Conservation (phyloP, 2,797 vertebrate species). For the Silurus aristotelis region DNA sequence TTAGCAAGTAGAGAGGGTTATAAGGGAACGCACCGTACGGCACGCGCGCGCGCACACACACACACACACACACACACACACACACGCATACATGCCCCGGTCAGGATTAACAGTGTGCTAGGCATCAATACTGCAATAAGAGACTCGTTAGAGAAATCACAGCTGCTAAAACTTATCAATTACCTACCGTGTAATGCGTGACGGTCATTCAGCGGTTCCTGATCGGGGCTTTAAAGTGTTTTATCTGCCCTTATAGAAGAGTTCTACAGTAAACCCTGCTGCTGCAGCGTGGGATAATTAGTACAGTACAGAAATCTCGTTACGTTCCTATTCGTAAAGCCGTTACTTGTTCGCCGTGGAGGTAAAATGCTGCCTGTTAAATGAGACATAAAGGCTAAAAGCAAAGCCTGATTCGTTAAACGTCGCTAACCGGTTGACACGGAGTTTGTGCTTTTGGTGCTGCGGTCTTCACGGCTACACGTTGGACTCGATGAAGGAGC, state of each 20-base stretch:
- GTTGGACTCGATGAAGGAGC: conserved; percentile 96
- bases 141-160: neutral
- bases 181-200: neutral
- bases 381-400: conserved; percentile 3
- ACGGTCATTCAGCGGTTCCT: neutral
- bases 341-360: conserved; percentile 36
- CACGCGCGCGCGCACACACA: conserved; percentile 51
- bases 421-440: neutral
- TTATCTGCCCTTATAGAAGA: conserved; percentile 36
- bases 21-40: conserved; percentile 68
- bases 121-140: conserved; percentile 8
- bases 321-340: conserved; percentile 1
- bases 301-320: conserved; percentile 24
- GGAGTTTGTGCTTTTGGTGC: conserved; percentile 51
- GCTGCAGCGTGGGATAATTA: conserved; percentile 24
- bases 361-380: conserved; percentile 16
- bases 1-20: conserved; percentile 69
- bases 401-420: conserved; percentile 15
- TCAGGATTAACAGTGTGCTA: conserved; percentile 20
- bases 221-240: conserved; percentile 18
- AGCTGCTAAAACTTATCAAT: conserved; percentile 7
- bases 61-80: conserved; percentile 57
- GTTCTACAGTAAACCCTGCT: conserved; percentile 36
- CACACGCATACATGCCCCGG: conserved; percentile 31
- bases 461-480: conserved; percentile 74